A percentile compares a stretch with the other conserved stretches of the same genome.
Conservation (phyloP, 1,140 invertebrate genomes). For the Drosophila hydei region DNA sequence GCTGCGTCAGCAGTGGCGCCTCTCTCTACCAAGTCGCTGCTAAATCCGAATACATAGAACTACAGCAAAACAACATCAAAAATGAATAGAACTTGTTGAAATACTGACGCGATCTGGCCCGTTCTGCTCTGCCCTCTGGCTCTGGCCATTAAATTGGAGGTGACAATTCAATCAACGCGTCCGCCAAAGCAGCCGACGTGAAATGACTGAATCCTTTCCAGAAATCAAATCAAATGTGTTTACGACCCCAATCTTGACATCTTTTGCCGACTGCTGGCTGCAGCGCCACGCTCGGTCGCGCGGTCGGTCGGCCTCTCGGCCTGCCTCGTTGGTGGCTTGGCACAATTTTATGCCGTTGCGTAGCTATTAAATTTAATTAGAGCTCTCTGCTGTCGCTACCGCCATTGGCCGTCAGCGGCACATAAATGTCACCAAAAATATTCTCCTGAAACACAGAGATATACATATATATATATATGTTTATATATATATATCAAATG, state of each 20-base stretch:
- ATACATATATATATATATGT: slow-evolving; percentile 3
- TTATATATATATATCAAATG: slow-evolving; percentile 25
- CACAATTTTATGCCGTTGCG: slow-evolving; percentile 63
- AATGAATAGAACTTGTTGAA: slow-evolving; percentile 52
- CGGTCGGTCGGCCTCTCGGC: neutral
- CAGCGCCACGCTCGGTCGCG: too few species aligned
- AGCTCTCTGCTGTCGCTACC: slow-evolving; percentile 64
- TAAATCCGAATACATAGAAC: slow-evolving; percentile 24
- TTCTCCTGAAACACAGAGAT: slow-evolving; percentile 42
- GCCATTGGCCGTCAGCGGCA: slow-evolving; percentile 49
- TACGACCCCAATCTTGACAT: slow-evolving; percentile 50
- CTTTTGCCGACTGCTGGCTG: neutral
- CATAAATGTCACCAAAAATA: slow-evolving; percentile 79
- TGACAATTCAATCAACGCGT: slow-evolving; percentile 80
- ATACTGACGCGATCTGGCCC: slow-evolving; percentile 21
- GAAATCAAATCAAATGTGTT: slow-evolving; percentile 81
- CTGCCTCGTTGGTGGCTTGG: slow-evolving; percentile 63
- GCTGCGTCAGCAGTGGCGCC: slow-evolving; percentile 53
- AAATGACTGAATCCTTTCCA: slow-evolving; percentile 68
- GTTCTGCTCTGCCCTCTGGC: neutral
- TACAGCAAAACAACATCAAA: slow-evolving; percentile 53
- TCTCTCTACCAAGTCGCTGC: slow-evolving; percentile 40
- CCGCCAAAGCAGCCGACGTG: slow-evolving; percentile 51
- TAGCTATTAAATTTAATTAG: slow-evolving; percentile 83
- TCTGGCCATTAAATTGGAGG: slow-evolving; percentile 66